Base-by-base conservation (phyloP, 35 echinoderm and acorn worm genomes). In the Hemicentrotus pulcherrimus region DNA sequence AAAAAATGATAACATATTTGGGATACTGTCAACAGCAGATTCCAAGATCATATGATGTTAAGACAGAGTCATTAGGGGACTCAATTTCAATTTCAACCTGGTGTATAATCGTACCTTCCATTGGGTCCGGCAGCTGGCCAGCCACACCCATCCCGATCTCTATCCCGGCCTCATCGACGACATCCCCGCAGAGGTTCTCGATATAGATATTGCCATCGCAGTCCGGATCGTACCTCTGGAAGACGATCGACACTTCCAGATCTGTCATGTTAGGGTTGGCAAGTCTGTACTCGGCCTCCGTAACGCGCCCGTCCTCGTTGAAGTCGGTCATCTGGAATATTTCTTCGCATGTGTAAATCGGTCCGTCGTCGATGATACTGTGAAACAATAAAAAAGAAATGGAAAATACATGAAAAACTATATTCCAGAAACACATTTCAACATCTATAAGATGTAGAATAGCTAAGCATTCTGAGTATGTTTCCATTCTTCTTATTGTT, bases 201-300 rank as follows among this genome's bases (percentile, higher is more conserved):
- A 93, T 47, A n/a, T 50, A 58, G 48, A 93, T 93, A 19, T 41
- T 47, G 45, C 91, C 91, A 31, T 93, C 91, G 46, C 18, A 32
- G 48, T 93, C 91, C 9, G 91, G 48, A 31, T 93, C 91, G 91
- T 93, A 93, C 48, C 46, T 93, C 47, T 31, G 91, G 48, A 93
- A 93, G 18, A 93, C 48, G 11, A 50, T 7, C 13, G n/a, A 32
- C 13, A 93, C 48, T 47, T 93, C 91, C 48, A 46, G 2, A 31
- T 93, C 91, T 4, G 91, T 93, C 91, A 93, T 93, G 48, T 93
- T 93, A 5, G 91, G 91, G 46, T 93, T 93, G 45, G 30, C 48
- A 11, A n/a, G 45, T 13, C 91, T 32, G 47, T 93, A 93, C 46
- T 93, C 91, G 9, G 91, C 91, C 31, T 93, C 91, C 48, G 91